phyloP scores from a whole-genome alignment of 2,113 vertebrate genomes.

The Xenotilapia longispinis region DNA sequence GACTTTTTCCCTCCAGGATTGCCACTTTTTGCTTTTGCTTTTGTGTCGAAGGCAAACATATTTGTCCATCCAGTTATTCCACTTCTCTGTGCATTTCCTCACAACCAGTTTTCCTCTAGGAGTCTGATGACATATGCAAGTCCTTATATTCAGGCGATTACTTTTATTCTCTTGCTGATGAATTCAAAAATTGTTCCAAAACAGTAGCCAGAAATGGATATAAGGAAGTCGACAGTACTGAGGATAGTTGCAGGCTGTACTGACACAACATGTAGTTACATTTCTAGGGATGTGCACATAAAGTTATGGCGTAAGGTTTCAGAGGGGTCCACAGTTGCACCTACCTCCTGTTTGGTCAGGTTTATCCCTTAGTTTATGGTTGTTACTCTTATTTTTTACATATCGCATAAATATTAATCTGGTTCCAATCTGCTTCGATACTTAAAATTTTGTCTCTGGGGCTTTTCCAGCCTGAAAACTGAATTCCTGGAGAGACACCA shows the following conservation, averaged over 20 bases:
- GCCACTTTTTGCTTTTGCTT: not conserved
- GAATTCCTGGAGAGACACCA: not conserved
- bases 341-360: not conserved
- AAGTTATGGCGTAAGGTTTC: not conserved
- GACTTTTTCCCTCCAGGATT: not conserved
- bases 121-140: not conserved
- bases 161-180: not conserved
- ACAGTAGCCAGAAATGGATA: not conserved
- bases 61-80: not conserved
- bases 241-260: fast-evolving
- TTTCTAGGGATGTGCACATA: not conserved
- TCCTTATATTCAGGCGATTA: fast-evolving
- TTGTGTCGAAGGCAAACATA: not conserved
- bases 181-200: not conserved
- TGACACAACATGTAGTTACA: fast-evolving
- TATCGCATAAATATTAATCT: not conserved
- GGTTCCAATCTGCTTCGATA: not conserved
- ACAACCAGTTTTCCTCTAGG: not conserved
- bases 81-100: not conserved
- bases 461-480: not conserved
- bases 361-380: fast-evolving
- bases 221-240: not conserved
- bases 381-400: not conserved
- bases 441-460: not conserved
- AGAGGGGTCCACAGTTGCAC: not conserved